phyloP scores from a whole-genome alignment of 2,888 invertebrate species.

The Nemapogon koenigi region DNA sequence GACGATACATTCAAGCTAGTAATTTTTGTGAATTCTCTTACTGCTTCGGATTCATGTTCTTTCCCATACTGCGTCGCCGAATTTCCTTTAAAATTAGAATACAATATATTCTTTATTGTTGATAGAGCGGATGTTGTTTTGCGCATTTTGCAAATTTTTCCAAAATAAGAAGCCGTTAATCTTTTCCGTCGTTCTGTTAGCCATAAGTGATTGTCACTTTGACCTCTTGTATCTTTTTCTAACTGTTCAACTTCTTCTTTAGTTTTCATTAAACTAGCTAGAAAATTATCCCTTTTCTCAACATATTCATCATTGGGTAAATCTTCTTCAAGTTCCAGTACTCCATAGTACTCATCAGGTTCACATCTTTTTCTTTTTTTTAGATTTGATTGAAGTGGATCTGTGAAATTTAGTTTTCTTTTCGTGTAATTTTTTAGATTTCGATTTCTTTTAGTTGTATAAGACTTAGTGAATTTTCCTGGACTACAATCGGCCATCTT shows the following conservation, averaged over 20 bases:
- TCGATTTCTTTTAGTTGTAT: not conserved
- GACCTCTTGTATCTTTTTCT: not conserved
- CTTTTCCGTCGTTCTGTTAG: not conserved
- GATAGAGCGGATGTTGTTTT: not conserved
- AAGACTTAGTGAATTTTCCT: not conserved
- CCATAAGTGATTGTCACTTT: not conserved
- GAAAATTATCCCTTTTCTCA: not conserved
- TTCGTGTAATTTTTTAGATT: not conserved
- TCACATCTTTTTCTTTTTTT: not conserved
- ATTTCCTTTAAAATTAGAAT: slow-evolving; percentile 8
- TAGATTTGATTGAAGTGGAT: not conserved
- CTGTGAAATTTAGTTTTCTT: not conserved
- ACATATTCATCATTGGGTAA: not conserved
- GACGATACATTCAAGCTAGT: not conserved
- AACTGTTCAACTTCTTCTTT: not conserved
- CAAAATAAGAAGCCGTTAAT: slow-evolving; percentile 8
- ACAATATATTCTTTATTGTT: slow-evolving; percentile 2
- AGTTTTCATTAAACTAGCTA: not conserved
- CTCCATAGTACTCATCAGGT: not conserved
- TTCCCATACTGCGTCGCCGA: slow-evolving; percentile 7
- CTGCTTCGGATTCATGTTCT: not conserved
- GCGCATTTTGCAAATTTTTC: slow-evolving; percentile 8
- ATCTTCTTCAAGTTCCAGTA: not conserved
- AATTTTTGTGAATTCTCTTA: not conserved
- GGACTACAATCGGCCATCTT: not conserved